Evolutionary conservation across 2,113 vertebrate genomes (phyloP), one percentile per base, ranked within the genome.

Genomic region (Scalopus aquaticus): DNA sequence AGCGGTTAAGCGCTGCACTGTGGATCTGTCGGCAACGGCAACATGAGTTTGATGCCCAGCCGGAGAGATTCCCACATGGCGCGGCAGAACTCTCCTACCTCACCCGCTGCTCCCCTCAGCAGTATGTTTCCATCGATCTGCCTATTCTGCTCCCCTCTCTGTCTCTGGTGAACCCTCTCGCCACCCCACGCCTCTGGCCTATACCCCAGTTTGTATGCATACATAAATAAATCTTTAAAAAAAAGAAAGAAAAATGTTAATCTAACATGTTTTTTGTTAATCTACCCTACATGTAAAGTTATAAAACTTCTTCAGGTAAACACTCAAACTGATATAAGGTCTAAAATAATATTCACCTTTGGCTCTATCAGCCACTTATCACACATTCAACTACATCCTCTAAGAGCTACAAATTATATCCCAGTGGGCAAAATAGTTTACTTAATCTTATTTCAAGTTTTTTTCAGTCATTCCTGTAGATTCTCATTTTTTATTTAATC

Each of bases 351-450:
- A 58, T 3, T 54, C 4, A 26, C 0, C 16, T 58, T 20, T 67
- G 35, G 12, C 12, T 83, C 16, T 44, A 58, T 12, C 2, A 58
- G 64, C 0, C 0, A 3, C 13, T 51, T 12, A 35, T 1, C 16
- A n/a, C 11, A 8, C 3, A 56, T 24, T 56, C 28, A 91, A 42
- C 3, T 4, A 37, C 0, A 35, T 3, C 9, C 7, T 65, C 10
- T 30, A 74, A 70, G n/a, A 87, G 20, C 1, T 44, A 69, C 80
- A 90, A 86, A 46, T 54, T 28, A 76, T 9, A 4, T 39, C 19
- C 24, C 37, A 87, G 24, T 2, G 39, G 16, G 2, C 3, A n/a
- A 28, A 2, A 8, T 2, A 51, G 35, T 86, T 51, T 30, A 10
- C 11, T 56, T 69, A 20, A 81, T 39, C 3, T 56, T 69, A 76